A percentile compares a stretch with the other conserved stretches of the same genome.
phyloP scores from a whole-genome alignment of 2,113 vertebrate species.

The Takifugu flavidus region DNA sequence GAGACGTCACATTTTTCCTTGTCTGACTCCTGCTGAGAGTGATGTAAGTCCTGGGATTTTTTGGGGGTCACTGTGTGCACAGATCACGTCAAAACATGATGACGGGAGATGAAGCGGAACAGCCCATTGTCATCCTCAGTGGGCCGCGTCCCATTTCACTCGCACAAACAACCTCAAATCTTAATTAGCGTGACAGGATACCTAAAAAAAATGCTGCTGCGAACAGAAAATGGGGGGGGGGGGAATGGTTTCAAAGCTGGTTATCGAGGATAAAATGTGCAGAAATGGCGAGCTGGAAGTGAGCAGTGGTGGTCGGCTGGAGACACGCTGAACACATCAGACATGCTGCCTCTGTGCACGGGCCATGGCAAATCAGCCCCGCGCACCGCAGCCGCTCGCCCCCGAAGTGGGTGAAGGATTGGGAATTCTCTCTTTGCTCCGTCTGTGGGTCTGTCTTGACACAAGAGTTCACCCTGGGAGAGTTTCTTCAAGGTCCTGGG shows the following conservation, averaged over 20 bases:
- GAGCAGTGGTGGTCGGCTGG: neutral
- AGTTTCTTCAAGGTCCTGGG: constrained; percentile 21
- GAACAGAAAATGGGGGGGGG: too few relatives aligned
- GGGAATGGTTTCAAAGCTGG: too few relatives aligned
- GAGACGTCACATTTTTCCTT: constrained; percentile 1
- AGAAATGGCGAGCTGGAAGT: too few relatives aligned
- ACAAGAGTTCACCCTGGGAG: constrained; percentile 17
- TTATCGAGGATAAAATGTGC: too few relatives aligned
- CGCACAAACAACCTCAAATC: constrained; percentile 1
- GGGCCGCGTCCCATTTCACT: too few relatives aligned
- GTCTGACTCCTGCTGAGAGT: neutral
- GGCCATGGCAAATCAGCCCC: constrained; percentile 47
- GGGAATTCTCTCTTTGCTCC: constrained; percentile 34
- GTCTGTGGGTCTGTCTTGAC: constrained; percentile 22
- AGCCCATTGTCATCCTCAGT: too few relatives aligned
- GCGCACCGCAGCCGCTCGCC: constrained; percentile 38
- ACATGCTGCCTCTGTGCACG: constrained; percentile 31
- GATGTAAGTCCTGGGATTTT: constrained; percentile 12
- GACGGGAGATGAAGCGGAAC: too few relatives aligned
- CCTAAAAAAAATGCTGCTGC: neutral
- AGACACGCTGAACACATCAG: constrained; percentile 18
- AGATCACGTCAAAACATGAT: constrained; percentile 7
- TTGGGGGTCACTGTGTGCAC: neutral
- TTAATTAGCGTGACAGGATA: neutral
- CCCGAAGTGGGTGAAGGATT: constrained; percentile 43